Evolutionary conservation across 2,888 invertebrate genomes (phyloP).

Genomic region (Drosophila austrosaltans): DNA sequence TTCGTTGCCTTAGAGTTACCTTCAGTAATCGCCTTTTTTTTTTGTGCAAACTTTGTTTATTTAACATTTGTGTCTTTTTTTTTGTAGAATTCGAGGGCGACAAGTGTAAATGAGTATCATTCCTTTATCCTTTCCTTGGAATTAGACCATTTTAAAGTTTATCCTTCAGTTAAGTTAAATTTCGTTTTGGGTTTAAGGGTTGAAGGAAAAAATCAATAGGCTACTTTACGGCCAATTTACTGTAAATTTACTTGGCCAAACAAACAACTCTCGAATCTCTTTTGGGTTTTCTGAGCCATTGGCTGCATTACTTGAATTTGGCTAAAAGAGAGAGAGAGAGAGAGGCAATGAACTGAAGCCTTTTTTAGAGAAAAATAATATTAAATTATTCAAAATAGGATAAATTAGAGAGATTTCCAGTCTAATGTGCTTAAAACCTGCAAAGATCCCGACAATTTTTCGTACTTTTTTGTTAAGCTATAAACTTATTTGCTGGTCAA

Average conservation of each 20-base stretch:
- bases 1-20: not conserved
- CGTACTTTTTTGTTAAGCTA: not conserved
- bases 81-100: constrained; percentile 42
- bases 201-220: constrained; percentile 38
- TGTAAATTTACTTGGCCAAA: constrained; percentile 36
- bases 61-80: constrained; percentile 20
- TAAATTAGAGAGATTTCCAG: not conserved
- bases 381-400: constrained; percentile 1
- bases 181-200: constrained; percentile 16
- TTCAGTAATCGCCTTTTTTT: not conserved
- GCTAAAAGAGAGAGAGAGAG: not conserved
- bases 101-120: constrained; percentile 72
- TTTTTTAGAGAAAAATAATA: not conserved
- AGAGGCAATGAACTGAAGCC: not conserved
- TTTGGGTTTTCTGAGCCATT: constrained; percentile 43
- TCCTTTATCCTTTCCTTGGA: constrained; percentile 48
- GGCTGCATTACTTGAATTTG: constrained; percentile 37
- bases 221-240: constrained; percentile 40
- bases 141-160: constrained; percentile 32
- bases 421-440: not conserved
- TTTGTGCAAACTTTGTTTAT: constrained; percentile 19
- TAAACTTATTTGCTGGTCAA: constrained; percentile 33
- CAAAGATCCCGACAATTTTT: not conserved
- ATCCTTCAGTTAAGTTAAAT: constrained; percentile 36
- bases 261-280: constrained; percentile 16